Evolutionary conservation across 2,888 invertebrate species (phyloP), one percentile per base, ranked within the genome.

Genomic region (Odontomyia ornata): DNA sequence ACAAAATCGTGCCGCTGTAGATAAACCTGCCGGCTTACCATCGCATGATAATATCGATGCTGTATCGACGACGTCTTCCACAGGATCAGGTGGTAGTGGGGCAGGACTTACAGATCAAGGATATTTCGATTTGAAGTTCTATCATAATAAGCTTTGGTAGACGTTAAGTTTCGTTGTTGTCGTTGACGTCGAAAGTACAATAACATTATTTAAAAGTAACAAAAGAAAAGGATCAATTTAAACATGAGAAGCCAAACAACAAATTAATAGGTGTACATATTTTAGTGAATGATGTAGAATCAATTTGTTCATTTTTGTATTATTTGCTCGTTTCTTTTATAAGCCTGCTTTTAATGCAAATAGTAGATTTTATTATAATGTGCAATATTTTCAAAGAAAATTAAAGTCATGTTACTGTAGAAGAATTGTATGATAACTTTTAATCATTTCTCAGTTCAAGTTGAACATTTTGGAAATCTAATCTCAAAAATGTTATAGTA

Each of bases 101-200:
- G 84, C 88, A 9, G 89, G 89, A 69, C 86, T 88, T 78, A 92
- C 92, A 23, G 90, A 91, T 69, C 90, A 90, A 82, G 92, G 92
- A 60, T 93, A 90, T 85, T 90, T 93, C 81, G 93, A 93, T 86
- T 88, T 93, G 60, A 93, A 93, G 84, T 93, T 93, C 86, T 92
- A 92, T 85, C 93, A 93, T 86, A 93, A 92, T 82, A 92, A 91
- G 81, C 88, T 93, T 82, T 93, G 93, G 93, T 93, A 92, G 83
- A 82, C 71, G 15, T 18, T 56, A n/a, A 4, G n/a, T 4, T 57
- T 52, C 18, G 25, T 69, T 46, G 21, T 46, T 46, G 47, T 46
- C n/a, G 36, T 46, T 69, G 18, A 0, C 46, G 3, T 25, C 25
- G 30, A 30, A 65, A 27, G 30, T 65, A 36, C 25, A 65, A 65